Evolutionary conservation across 2,888 invertebrate genomes (phyloP).

Genomic region (Philopedon plagiatum): DNA sequence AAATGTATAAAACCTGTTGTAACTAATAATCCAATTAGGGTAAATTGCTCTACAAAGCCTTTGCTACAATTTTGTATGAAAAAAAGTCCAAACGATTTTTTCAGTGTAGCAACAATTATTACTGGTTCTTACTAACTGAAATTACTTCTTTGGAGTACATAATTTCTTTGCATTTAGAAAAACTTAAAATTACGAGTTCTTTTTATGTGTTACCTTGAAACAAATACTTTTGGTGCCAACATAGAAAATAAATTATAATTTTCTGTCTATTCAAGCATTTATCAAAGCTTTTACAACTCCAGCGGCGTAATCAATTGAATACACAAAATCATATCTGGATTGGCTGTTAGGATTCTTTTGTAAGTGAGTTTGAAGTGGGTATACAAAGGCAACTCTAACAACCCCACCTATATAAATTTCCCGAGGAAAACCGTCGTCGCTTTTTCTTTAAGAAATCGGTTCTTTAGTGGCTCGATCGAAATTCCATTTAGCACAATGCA

Average conservation of each 20-base stretch:
- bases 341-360: slow-evolving; percentile 36
- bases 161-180: no score
- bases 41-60: no score
- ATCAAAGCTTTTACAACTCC: slow-evolving; percentile 44
- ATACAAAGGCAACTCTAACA: slow-evolving; percentile 46
- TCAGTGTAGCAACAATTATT: no score
- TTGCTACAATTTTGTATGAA: no score
- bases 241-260: slow-evolving; percentile 30
- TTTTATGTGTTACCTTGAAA: no score
- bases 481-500: slow-evolving; percentile 39
- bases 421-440: slow-evolving; percentile 31
- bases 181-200: no score
- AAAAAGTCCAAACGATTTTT: no score
- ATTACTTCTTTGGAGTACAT: no score
- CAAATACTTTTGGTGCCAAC: no score
- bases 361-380: slow-evolving; percentile 43
- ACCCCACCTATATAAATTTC: slow-evolving; percentile 48
- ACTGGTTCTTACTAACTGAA: no score
- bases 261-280: slow-evolving; percentile 34
- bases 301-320: slow-evolving; percentile 45
- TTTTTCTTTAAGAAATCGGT: slow-evolving; percentile 45
- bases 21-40: no score
- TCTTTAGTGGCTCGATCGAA: slow-evolving; percentile 44
- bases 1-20: no score
- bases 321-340: slow-evolving; percentile 49